A percentile compares a stretch with the other conserved stretches of the same genome.
These are phyloP conservation scores for Scartelaos histophorus DNA, from an alignment of 2,113 vertebrate genomes.

Conservation along the genomic window DNA sequence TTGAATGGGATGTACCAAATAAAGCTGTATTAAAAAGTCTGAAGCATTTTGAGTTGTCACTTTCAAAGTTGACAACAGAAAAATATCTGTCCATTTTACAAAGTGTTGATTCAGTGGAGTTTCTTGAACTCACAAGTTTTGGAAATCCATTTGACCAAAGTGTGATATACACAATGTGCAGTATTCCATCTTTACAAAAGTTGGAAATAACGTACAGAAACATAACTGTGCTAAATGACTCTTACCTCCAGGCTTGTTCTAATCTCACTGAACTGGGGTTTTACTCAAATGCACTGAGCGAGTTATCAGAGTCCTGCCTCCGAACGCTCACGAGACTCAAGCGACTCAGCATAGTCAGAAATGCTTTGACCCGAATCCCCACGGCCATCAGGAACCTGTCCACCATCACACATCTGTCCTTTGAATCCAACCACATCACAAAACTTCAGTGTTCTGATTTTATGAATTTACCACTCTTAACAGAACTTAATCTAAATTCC, in stretches of 20 bases:
- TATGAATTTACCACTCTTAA: slow-evolving; percentile 36
- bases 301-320: slow-evolving; percentile 24
- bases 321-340: slow-evolving; percentile 21
- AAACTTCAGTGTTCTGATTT: slow-evolving; percentile 48
- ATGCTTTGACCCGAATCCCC: slow-evolving; percentile 34
- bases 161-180: slow-evolving; percentile 59
- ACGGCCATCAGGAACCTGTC: slow-evolving; percentile 25
- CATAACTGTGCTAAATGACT: slow-evolving; percentile 13
- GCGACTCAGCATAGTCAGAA: slow-evolving; percentile 30
- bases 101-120: slow-evolving; percentile 43
- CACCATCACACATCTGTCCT: slow-evolving; percentile 43
- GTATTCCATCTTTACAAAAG: slow-evolving; percentile 38
- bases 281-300: slow-evolving; percentile 26
- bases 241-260: slow-evolving; percentile 37
- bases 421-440: slow-evolving; percentile 52
- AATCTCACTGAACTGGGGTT: slow-evolving; percentile 47
- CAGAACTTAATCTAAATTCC: slow-evolving; percentile 31
- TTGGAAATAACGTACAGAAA: slow-evolving; percentile 53
- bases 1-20: slow-evolving; percentile 48
- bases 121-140: slow-evolving; percentile 32
- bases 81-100: slow-evolving; percentile 19
- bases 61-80: not conserved
- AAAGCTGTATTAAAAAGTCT: slow-evolving; percentile 49
- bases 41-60: slow-evolving; percentile 5
- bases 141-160: slow-evolving; percentile 13